phyloP scores from a whole-genome alignment of 2,797 vertebrate species.

The Notolepis coatsorum region DNA sequence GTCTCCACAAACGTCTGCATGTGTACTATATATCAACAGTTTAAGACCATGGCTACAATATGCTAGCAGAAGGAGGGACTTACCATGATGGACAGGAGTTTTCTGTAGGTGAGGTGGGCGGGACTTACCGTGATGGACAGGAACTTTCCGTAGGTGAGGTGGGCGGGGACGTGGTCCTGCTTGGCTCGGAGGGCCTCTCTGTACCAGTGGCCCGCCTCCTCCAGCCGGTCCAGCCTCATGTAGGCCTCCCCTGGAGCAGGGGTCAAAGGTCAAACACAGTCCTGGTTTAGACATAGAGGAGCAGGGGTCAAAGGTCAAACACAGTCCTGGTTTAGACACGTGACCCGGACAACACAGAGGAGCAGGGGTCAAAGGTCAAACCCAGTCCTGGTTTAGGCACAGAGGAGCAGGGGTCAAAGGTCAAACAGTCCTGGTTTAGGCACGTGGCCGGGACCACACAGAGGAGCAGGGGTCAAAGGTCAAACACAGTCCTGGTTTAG shows the following conservation, averaged over 20 bases:
- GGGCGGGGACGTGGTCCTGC: constrained; percentile 93
- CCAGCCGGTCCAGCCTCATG: constrained; percentile 89
- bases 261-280: constrained; percentile 1
- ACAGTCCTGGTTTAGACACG: background rate
- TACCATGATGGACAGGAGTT: constrained; percentile 90
- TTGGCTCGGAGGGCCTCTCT: constrained; percentile 90
- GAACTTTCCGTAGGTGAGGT: constrained; percentile 94
- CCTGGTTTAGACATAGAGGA: too few species aligned
- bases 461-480: too few species aligned
- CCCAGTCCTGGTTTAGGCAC: background rate
- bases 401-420: too few species aligned
- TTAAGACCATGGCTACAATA: too few species aligned
- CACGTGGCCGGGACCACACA: too few species aligned
- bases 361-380: constrained; percentile 23
- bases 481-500: too few species aligned
- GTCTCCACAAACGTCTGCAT: too few species aligned
- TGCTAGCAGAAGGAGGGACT: too few species aligned
- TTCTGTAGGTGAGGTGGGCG: too few species aligned
- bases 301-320: constrained; percentile 21
- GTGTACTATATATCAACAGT: too few species aligned
- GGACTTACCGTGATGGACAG: constrained; percentile 90
- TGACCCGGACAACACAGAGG: too few species aligned
- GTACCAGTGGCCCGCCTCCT: constrained; percentile 92
- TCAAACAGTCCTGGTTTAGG: too few species aligned
- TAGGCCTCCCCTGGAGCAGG: constrained; percentile 89